phyloP scores from a whole-genome alignment of 2,113 vertebrate species.

The Riparia riparia region DNA sequence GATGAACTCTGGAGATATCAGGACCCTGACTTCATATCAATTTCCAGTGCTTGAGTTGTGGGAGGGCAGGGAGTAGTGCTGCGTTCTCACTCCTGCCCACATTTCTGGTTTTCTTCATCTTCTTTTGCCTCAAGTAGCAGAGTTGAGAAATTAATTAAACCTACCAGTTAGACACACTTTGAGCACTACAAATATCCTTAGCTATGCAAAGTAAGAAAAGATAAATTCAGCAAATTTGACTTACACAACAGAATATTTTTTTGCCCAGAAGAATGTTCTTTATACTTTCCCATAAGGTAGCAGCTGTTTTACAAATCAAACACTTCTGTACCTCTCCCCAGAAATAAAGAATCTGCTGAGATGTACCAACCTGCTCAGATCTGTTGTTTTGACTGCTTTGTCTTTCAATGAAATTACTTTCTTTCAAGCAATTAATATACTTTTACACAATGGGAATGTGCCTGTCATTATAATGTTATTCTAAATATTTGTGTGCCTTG shows the following conservation, averaged over 20 bases:
- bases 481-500: not conserved
- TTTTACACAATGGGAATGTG: not conserved
- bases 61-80: conserved; percentile 5
- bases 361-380: not conserved
- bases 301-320: conserved; percentile 22
- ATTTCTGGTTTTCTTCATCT: not conserved
- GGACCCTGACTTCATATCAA: conserved; percentile 17
- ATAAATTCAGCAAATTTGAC: conserved; percentile 46
- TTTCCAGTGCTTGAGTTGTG: not conserved
- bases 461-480: not conserved
- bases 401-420: not conserved
- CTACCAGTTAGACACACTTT: conserved; percentile 9
- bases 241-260: not conserved
- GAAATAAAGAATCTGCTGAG: not conserved
- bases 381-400: not conserved
- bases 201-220: conserved; percentile 29
- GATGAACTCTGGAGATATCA: conserved; percentile 54
- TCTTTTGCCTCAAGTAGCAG: conserved; percentile 43
- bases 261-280: not conserved
- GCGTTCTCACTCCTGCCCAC: conserved; percentile 25
- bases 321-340: not conserved
- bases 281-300: not conserved
- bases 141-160: conserved; percentile 61
- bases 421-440: not conserved
- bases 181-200: conserved; percentile 48